Percentiles rank a stretch among this genome's conserved stretches.
phyloP scores from a whole-genome alignment of 2,113 vertebrate genomes.

The Pantherophis guttatus region DNA sequence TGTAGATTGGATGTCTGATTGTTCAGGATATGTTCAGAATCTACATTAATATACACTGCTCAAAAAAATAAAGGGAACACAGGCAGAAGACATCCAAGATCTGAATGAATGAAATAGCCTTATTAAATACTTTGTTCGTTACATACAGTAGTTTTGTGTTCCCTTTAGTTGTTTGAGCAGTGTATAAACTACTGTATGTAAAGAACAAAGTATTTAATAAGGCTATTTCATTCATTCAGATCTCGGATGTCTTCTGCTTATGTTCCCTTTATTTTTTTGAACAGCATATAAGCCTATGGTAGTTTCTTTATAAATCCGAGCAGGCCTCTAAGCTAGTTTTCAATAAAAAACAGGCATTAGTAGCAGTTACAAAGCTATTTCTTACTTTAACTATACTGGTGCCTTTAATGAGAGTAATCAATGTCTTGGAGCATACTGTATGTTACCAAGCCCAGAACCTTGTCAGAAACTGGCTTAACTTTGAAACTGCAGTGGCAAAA shows the following conservation, averaged over 20 bases:
- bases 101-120: too few relatives aligned
- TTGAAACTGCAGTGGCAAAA: not conserved
- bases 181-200: too few relatives aligned
- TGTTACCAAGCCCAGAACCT: not conserved
- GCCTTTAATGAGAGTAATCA: not conserved
- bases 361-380: not conserved
- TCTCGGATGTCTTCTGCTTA: too few relatives aligned
- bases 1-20: not conserved
- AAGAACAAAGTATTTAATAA: too few relatives aligned
- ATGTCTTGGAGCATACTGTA: not conserved
- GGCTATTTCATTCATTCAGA: too few relatives aligned
- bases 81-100: too few relatives aligned
- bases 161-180: too few relatives aligned
- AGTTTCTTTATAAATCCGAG: too few relatives aligned
- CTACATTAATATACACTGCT: not conserved
- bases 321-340: not conserved
- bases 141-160: too few relatives aligned
- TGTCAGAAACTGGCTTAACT: not conserved
- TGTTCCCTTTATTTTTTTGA: too few relatives aligned
- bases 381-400: not conserved
- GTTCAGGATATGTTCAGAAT: not conserved
- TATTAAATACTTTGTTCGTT: too few relatives aligned
- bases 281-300: not conserved
- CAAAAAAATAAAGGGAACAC: too few relatives aligned
- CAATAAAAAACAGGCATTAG: not conserved